These are phyloP conservation scores for Montipora sp. DNA, from an alignment of 64 coral and sea anemone species.

Conservation along the genomic window DNA sequence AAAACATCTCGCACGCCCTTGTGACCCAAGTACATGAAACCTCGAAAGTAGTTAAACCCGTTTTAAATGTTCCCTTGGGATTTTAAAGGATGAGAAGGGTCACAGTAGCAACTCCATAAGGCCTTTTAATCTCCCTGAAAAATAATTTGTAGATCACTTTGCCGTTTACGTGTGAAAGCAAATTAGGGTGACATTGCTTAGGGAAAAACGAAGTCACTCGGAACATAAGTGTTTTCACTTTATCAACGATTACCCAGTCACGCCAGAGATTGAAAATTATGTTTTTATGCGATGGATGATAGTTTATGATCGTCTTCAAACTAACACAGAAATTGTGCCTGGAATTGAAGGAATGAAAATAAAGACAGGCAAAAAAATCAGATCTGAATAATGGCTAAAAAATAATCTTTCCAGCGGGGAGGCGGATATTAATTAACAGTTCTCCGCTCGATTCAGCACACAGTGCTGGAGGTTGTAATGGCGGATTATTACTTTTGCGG, in stretches of 20 bases:
- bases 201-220: neutral
- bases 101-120: neutral
- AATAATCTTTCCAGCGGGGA: constrained; percentile 5
- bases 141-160: neutral
- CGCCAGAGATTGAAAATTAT: neutral
- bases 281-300: neutral
- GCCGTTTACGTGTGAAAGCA: neutral
- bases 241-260: neutral
- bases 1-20: neutral
- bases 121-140: neutral
- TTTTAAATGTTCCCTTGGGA: neutral
- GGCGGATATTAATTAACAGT: constrained; percentile 1
- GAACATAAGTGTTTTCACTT: neutral
- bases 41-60: neutral
- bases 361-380: neutral
- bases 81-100: no score
- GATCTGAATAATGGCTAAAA: neutral
- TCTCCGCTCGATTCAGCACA: neutral
- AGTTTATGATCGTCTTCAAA: neutral
- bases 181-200: neutral
- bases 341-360: neutral
- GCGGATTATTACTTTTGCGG: no score
- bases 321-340: neutral
- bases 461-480: neutral
- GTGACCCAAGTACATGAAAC: neutral